Base-by-base conservation (phyloP, 2,888 invertebrate genomes). In the Theristus sp. region DNA sequence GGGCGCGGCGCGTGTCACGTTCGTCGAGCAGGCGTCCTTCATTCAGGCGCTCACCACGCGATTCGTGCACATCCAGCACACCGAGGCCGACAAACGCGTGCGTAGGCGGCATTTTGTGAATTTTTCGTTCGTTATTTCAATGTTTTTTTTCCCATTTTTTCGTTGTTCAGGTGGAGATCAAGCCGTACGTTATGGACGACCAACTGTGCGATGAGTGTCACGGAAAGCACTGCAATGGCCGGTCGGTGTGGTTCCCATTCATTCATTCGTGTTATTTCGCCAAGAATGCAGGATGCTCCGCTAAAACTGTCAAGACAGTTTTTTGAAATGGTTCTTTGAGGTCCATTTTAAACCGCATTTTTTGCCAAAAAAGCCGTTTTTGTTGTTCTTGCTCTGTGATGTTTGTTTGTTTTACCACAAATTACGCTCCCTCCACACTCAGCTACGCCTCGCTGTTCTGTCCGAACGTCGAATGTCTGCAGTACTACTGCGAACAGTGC, bases 191-290 rank as follows among this genome's bases (percentile, higher is more conserved):
- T 66, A 81, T 98, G 75, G 98, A 99, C 77, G 98, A 98, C 78
- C 98, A 98, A 82, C 89, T 94, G 87, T 98, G 98, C 77, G 98
- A 98, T 78, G 96, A 98, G 79, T 98, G 98, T 79, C 90, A 91
- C 72, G 98, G 98, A 66, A 88, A 89, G 63, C 84, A 93, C 63
- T 94, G 94, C 78, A 90, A 90, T 64, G 93, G 93, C 68, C 94
- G 94, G 79, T 49, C 6, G 3, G 49, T n/a, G n/a, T n/a, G n/a
- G n/a, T n/a, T n/a, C n/a, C n/a, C n/a, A n/a, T n/a, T n/a, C n/a
- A n/a, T n/a, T n/a, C n/a, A n/a, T n/a, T n/a, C n/a, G n/a, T n/a
- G n/a, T n/a, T n/a, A n/a, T n/a, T n/a, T n/a, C n/a, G n/a, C n/a
- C n/a, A n/a, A n/a, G n/a, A n/a, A n/a, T n/a, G n/a, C n/a, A n/a